phyloP scores from a whole-genome alignment of 1,140 invertebrate species.

The Drosophila neocordata region DNA sequence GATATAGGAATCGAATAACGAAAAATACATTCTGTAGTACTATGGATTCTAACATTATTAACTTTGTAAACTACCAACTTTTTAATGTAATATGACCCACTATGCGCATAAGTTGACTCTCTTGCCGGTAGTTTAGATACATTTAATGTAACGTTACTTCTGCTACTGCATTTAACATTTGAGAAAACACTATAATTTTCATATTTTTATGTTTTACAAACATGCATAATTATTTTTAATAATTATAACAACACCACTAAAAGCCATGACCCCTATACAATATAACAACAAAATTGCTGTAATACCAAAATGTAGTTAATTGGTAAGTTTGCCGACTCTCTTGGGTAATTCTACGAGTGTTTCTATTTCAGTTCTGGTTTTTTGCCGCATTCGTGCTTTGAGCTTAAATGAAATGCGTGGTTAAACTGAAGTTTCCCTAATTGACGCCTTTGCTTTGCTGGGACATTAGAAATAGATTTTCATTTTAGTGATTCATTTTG shows the following conservation, averaged over 20 bases:
- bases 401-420: constrained; percentile 34
- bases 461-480: constrained; percentile 18
- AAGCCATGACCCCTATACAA: constrained; percentile 34
- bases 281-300: not conserved
- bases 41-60: too few species aligned
- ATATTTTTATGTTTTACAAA: constrained; percentile 4
- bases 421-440: constrained; percentile 49
- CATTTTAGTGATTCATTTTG: constrained; percentile 28
- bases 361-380: constrained; percentile 39
- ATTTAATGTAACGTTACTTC: constrained; percentile 16
- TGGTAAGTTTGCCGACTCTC: constrained; percentile 6
- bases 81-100: not conserved
- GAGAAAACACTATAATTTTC: constrained; percentile 18
- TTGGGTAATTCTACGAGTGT: constrained; percentile 39
- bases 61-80: not conserved
- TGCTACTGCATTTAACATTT: constrained; percentile 15
- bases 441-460: constrained; percentile 20
- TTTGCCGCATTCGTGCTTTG: constrained; percentile 17
- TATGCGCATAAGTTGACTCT: not conserved
- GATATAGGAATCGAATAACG: too few species aligned
- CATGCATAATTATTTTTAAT: not conserved
- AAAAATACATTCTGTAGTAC: too few species aligned
- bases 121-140: constrained; percentile 38
- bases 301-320: too few species aligned
- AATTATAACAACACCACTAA: not conserved